A percentile compares a stretch with the other conserved stretches of the same genome.
Evolutionary conservation across 2,113 vertebrate genomes (phyloP).

Genomic region (Lophura nycthemera): DNA sequence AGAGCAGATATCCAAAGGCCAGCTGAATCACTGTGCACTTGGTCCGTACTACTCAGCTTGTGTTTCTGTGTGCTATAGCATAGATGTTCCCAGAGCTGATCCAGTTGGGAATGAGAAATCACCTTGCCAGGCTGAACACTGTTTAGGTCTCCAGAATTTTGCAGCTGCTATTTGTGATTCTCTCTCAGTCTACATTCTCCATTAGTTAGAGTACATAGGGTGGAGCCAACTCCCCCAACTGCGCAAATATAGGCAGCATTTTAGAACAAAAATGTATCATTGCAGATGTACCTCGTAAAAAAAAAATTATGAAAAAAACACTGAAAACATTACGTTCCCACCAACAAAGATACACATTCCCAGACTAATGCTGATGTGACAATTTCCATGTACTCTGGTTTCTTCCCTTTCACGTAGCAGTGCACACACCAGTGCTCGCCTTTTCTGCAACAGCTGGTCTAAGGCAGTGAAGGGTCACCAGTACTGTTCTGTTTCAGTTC

Average conservation of each 20-base stretch:
- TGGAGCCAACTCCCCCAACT: background rate
- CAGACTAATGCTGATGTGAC: background rate
- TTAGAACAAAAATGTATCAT: background rate
- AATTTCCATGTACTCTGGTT: background rate
- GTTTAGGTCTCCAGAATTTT: background rate
- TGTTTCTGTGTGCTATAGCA: background rate
- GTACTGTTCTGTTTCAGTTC: slow-evolving; percentile 3
- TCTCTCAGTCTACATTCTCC: background rate
- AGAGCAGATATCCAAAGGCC: background rate
- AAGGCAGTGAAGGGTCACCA: slow-evolving; percentile 9
- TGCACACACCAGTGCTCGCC: background rate
- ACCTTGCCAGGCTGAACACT: background rate
- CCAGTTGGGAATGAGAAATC: background rate
- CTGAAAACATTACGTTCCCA: background rate
- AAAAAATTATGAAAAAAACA: background rate
- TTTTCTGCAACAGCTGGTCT: slow-evolving; percentile 18
- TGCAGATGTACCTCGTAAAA: background rate
- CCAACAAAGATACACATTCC: background rate
- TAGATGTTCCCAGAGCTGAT: background rate
- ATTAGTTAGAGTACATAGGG: background rate
- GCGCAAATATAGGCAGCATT: background rate
- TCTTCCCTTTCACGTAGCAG: background rate
- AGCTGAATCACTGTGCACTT: background rate
- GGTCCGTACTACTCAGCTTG: background rate
- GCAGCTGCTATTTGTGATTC: background rate